These are phyloP conservation scores for Morpho achilles DNA, from an alignment of 2,888 invertebrate species.

Conservation along the genomic window DNA sequence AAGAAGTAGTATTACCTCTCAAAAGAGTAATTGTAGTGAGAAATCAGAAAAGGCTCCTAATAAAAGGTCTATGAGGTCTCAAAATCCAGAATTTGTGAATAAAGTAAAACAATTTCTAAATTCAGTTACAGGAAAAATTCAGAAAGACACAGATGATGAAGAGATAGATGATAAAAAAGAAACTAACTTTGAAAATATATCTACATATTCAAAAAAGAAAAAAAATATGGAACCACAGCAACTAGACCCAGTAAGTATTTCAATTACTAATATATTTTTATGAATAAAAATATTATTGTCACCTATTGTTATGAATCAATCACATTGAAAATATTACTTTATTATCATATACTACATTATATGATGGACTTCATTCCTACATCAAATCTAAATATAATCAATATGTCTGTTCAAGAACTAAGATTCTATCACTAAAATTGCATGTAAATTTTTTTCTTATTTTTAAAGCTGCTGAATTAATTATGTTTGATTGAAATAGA, in stretches of 20 bases:
- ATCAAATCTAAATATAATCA: no score
- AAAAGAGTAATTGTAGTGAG: slow-evolving; percentile 58
- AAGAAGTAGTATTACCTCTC: slow-evolving; percentile 56
- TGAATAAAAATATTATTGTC: no score
- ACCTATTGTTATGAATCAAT: no score
- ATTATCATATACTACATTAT: no score
- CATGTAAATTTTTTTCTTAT: no score
- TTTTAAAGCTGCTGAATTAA: no score
- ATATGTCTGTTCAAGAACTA: no score
- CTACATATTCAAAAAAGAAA: slow-evolving; percentile 36
- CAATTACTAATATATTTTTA: neutral
- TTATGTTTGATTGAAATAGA: no score
- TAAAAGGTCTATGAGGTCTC: slow-evolving; percentile 80
- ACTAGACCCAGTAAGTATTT: slow-evolving; percentile 25
- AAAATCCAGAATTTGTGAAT: slow-evolving; percentile 81
- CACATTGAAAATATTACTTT: no score
- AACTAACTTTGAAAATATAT: slow-evolving; percentile 33
- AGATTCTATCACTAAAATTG: no score
- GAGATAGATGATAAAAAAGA: slow-evolving; percentile 44
- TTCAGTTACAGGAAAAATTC: slow-evolving; percentile 64
- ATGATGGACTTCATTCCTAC: no score
- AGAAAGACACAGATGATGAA: slow-evolving; percentile 49
- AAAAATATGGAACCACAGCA: slow-evolving; percentile 31
- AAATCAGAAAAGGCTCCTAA: slow-evolving; percentile 50
- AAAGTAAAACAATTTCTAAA: slow-evolving; percentile 81